Evolutionary conservation across 1,140 invertebrate genomes (phyloP).

Genomic region (Anoplolepis gracilipes): DNA sequence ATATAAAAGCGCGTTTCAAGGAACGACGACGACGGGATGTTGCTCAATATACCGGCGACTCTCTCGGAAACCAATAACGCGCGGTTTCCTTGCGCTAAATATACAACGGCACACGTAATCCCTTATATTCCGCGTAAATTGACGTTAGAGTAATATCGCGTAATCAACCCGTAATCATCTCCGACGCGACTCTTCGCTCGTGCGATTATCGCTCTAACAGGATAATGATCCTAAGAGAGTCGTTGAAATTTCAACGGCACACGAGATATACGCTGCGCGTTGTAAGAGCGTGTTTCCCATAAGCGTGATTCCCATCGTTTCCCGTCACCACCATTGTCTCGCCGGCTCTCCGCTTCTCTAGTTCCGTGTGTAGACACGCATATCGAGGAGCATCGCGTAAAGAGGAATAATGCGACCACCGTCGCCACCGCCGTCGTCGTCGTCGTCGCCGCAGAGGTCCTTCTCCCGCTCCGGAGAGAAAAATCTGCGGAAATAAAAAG

Average conservation of each 20-base stretch:
- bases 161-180: neutral
- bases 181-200: neutral
- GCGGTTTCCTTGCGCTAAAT: slow-evolving; percentile 46
- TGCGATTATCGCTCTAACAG: neutral
- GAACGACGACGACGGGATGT: slow-evolving; percentile 15
- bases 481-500: slow-evolving; percentile 33
- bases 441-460: neutral
- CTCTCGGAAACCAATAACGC: slow-evolving; percentile 40
- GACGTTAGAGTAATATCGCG: neutral
- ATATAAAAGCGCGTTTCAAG: slow-evolving; percentile 3
- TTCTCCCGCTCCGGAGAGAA: slow-evolving; percentile 30
- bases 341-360: neutral
- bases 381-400: slow-evolving; percentile 60
- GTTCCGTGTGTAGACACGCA: slow-evolving; percentile 39
- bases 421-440: neutral
- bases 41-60: slow-evolving; percentile 23
- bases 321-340: slow-evolving; percentile 30
- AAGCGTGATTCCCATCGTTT: slow-evolving; percentile 44
- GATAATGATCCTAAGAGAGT: slow-evolving; percentile 1
- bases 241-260: neutral
- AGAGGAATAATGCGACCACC: slow-evolving; percentile 43
- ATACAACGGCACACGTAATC: slow-evolving; percentile 20
- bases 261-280: no score
- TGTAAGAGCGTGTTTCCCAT: slow-evolving; percentile 27
- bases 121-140: neutral